Conservation (phyloP, 2,797 vertebrate species). For the Gorsachius magnificus region DNA sequence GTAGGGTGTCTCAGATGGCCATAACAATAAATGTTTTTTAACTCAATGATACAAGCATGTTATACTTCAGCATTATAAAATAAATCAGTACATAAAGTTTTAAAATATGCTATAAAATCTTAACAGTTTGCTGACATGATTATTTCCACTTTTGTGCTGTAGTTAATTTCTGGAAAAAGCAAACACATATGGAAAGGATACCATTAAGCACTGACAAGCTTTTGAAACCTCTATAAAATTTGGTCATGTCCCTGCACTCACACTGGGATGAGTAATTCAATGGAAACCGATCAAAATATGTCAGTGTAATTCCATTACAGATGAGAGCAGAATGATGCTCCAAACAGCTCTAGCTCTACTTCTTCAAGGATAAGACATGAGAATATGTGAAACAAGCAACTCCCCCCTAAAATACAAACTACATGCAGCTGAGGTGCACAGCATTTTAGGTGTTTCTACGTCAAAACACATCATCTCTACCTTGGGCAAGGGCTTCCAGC, state of each 20-base stretch:
- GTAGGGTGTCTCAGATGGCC: not conserved
- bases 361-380: not conserved
- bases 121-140: conserved; percentile 45
- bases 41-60: not conserved
- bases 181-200: not conserved
- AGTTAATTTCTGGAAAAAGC: conserved; percentile 50
- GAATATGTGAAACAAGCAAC: not conserved
- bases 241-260: not conserved
- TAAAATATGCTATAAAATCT: conserved; percentile 45
- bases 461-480: not conserved
- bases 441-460: not conserved
- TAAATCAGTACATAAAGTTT: conserved; percentile 59
- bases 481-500: not conserved
- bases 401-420: not conserved
- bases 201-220: conserved; percentile 9
- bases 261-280: not conserved
- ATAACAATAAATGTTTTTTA: conserved; percentile 41
- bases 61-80: conserved; percentile 35
- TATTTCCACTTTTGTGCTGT: conserved; percentile 31
- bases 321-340: not conserved
- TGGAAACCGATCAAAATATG: not conserved
- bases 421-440: not conserved
- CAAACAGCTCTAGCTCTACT: not conserved
- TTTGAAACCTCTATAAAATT: not conserved
- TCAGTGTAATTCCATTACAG: not conserved